Evolutionary conservation across 1,140 invertebrate genomes (phyloP).

Genomic region (Luehdorfia chinensis): DNA sequence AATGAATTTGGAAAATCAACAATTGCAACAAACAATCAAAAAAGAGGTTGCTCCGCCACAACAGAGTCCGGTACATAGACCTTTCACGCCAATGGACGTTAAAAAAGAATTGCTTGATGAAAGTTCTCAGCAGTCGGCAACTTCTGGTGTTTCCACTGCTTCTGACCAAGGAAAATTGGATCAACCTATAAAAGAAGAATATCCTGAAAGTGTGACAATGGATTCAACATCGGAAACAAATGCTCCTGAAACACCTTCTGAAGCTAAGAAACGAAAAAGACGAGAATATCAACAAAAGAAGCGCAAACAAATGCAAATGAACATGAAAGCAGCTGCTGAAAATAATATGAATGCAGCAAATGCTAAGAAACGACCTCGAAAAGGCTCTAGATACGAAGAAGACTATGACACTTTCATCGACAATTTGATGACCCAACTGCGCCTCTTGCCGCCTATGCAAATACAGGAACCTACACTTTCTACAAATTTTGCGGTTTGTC

Average conservation of each 20-base stretch:
- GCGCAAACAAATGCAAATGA: conserved; percentile 81
- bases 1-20: conserved; percentile 54
- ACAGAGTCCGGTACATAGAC: conserved; percentile 72
- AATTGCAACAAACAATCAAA: conserved; percentile 68
- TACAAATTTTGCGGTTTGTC: conserved; percentile 88
- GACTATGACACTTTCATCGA: conserved; percentile 95
- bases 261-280: conserved; percentile 88
- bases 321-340: conserved; percentile 73
- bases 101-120: conserved; percentile 80
- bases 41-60: conserved; percentile 75
- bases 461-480: conserved; percentile 92
- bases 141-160: conserved; percentile 74
- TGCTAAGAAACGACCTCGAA: conserved; percentile 88
- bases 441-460: conserved; percentile 88
- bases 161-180: conserved; percentile 79
- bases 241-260: conserved; percentile 79
- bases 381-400: conserved; percentile 91
- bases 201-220: conserved; percentile 64
- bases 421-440: conserved; percentile 89
- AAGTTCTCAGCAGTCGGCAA: conserved; percentile 78
- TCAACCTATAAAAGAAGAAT: conserved; percentile 78
- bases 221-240: conserved; percentile 58
- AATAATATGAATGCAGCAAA: conserved; percentile 80
- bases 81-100: conserved; percentile 76
- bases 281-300: conserved; percentile 92